Base-by-base conservation (phyloP, 2,113 vertebrate genomes). In the Anhinga anhinga region DNA sequence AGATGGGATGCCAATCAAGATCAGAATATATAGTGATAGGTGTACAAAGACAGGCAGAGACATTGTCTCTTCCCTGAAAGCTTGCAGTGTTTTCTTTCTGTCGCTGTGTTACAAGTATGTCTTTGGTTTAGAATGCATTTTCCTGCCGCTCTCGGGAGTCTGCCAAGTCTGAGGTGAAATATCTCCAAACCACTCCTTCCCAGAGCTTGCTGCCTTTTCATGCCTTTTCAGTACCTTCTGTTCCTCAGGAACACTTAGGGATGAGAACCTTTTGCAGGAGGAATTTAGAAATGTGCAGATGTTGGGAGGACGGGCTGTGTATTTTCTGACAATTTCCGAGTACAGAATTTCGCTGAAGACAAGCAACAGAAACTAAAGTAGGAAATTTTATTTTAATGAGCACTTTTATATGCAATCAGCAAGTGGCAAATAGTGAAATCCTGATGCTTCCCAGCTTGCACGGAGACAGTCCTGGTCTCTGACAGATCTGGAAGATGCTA, bases 161-260 rank as follows among this genome's bases (percentile, higher is more conserved):
- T 93, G 84, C 74, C 93, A 86, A 80, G 42, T 16, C 87, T n/a
- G 45, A 97, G 82, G 90, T 87, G 74, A 90, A 92, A 53, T 80
- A 85, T 30, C 81, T 66, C 82, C 92, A 55, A 71, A 76, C 34
- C 42, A 8, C 50, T 93, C 32, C 92, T 89, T 93, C 82, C 47
- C 88, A 67, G 73, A 85, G 70, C 63, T 50, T 61, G 73, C 63
- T 86, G 76, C 42, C 49, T 88, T 93, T 67, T 61, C 13, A 3
- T 78, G 84, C 56, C 56, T 93, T 89, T 85, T 83, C 81, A 66
- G 47, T 63, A 44, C 61, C 65, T 91, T 67, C 55, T 63, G 56
- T 61, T 92, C 79, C 72, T 86, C 50, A 1, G 4, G 44, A 81
- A 47, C 72, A 4, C 52, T 78, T 4, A 18, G 52, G 44, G 40